Evolutionary conservation across 1,140 invertebrate species (phyloP), one percentile per base, ranked within the genome.

Genomic region (Bactericera cockerelli): DNA sequence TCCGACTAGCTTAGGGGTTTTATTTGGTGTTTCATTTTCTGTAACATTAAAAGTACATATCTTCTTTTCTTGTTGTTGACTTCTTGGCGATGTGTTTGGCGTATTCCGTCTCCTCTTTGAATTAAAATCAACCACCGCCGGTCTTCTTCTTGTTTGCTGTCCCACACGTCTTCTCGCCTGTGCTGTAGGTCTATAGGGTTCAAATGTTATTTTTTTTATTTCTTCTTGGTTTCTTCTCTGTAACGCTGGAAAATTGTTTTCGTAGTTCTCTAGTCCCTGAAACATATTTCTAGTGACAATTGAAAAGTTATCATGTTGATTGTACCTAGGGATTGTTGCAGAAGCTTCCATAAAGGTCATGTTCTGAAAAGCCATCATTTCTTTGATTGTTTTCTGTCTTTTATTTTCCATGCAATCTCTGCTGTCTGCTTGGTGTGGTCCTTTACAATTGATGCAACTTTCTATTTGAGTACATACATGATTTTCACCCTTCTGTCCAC

Each of bases 361-460:
- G 33, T 36, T 36, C 16, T 36, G 33, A 16, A 36, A 36, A 16
- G 33, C 33, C 42, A 49, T 49, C 42, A 49, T 49, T 49, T 49
- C 4, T n/a, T 49, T 49, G n/a, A 49, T 22, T 19, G 4, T 49
- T n/a, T 49, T 49, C 22, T 49, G 42, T 49, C 42, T 49, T 22
- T 49, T n/a, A 10, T 6, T 4, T 16, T 49, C 42, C 6, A 16
- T 6, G 22, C 42, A 49, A 19, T 4, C 4, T 4, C 3, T 6
- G 42, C 42, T 49, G 4, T 49, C n/a, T 4, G 42, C 4, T 3
- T 16, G 6, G n/a, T 49, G 42, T 8, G n/a, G 4, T 22, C 42
- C 42, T 49, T 49, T 49, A n/a, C 42, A 49, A 49, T 49, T 49
- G 4, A 49, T n/a, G n/a, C 42, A 49, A 10, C 10, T 36, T n/a